Conservation (phyloP, 2,888 invertebrate genomes). For the Arenicola marina region DNA sequence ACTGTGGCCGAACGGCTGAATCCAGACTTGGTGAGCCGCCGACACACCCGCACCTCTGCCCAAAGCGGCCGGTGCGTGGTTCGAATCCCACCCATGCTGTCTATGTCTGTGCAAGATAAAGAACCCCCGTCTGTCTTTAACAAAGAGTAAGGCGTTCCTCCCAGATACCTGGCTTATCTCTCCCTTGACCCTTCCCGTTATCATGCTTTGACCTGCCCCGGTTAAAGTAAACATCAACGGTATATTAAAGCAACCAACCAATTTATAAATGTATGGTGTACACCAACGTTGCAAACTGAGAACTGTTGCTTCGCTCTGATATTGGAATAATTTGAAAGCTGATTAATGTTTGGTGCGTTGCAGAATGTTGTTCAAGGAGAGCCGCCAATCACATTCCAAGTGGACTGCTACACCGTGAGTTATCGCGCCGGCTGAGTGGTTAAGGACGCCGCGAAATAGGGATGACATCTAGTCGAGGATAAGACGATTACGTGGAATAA, state of each 20-base stretch:
- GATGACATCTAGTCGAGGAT: too few species aligned
- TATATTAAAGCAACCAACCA: too few species aligned
- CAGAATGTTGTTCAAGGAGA: conserved; percentile 34
- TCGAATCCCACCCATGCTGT: too few species aligned
- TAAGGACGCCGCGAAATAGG: too few species aligned
- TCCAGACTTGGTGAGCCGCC: conserved; percentile 69
- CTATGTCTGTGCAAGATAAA: too few species aligned
- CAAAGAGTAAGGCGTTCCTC: neutral
- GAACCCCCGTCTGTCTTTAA: neutral
- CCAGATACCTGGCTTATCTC: neutral
- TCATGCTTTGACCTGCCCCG: neutral
- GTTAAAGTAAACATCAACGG: too few species aligned
- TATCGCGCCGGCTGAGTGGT: too few species aligned
- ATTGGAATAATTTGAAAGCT: neutral
- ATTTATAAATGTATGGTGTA: too few species aligned
- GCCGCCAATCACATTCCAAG: conserved; percentile 19
- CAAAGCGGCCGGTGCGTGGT: too few species aligned
- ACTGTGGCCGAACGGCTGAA: conserved; percentile 72
- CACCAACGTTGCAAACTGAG: neutral
- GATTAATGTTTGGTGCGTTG: neutral
- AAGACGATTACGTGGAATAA: too few species aligned
- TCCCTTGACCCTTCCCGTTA: too few species aligned
- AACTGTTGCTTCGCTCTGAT: neutral
- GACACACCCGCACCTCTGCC: too few species aligned
- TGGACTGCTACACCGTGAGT: conserved; percentile 30